These are phyloP conservation scores for Passerculus sandwichensis DNA, from an alignment of 2,797 vertebrate species.

Conservation along the genomic window DNA sequence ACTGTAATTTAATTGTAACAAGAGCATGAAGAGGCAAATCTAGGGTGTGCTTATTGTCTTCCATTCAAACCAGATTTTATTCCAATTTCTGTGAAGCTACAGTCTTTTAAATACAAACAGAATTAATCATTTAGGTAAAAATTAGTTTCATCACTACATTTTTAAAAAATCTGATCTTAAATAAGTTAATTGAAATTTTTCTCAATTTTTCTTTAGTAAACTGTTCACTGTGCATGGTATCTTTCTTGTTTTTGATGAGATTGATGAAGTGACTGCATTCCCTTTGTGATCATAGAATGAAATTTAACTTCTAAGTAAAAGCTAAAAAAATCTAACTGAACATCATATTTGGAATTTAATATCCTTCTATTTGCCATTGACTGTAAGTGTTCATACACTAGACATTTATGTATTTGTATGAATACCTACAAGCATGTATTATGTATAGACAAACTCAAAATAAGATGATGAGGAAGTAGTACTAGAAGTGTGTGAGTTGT, in stretches of 20 bases:
- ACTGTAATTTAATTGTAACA: not conserved
- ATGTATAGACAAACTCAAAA: not conserved
- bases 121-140: not conserved
- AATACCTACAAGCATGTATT: not conserved
- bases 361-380: not conserved
- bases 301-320: not conserved
- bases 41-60: not conserved
- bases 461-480: not conserved
- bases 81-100: not conserved
- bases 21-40: not conserved
- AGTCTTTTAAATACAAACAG: not conserved
- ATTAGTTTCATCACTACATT: not conserved
- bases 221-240: fast-evolving
- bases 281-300: not conserved
- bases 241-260: not conserved
- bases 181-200: not conserved
- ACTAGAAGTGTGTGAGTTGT: not conserved
- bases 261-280: not conserved
- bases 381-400: not conserved
- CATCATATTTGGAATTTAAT: not conserved
- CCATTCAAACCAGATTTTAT: not conserved
- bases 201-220: not conserved
- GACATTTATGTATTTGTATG: not conserved
- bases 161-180: not conserved
- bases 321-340: not conserved